phyloP scores from a whole-genome alignment of 2,888 invertebrate species.

The Baccha elongata region DNA sequence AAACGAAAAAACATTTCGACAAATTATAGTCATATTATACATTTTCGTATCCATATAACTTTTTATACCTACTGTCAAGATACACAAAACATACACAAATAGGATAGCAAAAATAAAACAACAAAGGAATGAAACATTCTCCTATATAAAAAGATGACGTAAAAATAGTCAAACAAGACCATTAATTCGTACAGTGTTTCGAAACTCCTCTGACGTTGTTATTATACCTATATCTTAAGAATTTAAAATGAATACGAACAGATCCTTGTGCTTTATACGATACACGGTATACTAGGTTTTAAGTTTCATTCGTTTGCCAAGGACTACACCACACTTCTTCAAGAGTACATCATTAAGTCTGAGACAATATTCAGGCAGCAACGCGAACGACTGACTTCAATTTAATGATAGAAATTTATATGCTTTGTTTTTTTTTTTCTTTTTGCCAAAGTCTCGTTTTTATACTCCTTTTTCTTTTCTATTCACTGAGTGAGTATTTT shows the following conservation, averaged over 20 bases:
- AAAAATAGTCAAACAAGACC: constrained; percentile 29
- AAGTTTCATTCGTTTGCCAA: constrained; percentile 43
- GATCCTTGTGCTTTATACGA: constrained; percentile 21
- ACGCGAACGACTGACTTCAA: constrained; percentile 67
- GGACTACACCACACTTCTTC: constrained; percentile 44
- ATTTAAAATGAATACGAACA: constrained; percentile 43
- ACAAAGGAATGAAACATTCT: neutral
- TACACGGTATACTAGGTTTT: constrained; percentile 27
- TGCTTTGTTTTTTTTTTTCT: constrained; percentile 35
- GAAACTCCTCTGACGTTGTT: constrained; percentile 21
- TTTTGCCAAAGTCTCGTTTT: constrained; percentile 38
- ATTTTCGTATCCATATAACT: neutral
- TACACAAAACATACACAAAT: constrained; percentile 6
- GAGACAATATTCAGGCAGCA: constrained; percentile 63
- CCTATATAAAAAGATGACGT: constrained; percentile 8
- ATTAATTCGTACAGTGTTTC: constrained; percentile 25
- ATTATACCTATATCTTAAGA: constrained; percentile 40
- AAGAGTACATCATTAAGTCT: constrained; percentile 68
- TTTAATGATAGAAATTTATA: constrained; percentile 57
- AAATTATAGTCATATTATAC: neutral
- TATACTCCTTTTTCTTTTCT: constrained; percentile 19
- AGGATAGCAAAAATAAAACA: neutral
- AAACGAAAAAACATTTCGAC: neutral
- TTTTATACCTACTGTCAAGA: neutral
- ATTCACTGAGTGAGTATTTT: constrained; percentile 10